Evolutionary conservation across 1,140 invertebrate species (phyloP), one percentile per base, ranked within the genome.

Genomic region (Zaprionus davidi): DNA sequence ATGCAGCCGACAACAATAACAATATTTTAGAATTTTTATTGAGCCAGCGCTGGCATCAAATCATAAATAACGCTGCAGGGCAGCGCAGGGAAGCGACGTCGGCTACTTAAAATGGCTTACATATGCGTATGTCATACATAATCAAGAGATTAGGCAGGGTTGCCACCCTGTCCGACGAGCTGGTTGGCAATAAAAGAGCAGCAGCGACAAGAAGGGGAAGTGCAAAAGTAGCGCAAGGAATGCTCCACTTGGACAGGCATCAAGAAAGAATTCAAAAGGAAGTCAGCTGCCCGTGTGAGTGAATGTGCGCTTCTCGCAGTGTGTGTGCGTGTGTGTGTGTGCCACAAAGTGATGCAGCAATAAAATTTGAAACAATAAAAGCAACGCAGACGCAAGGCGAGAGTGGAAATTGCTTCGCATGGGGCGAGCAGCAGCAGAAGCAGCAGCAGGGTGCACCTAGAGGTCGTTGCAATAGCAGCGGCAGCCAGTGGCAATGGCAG

Each of bases 361-460:
- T 90, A 90, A 90, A 88, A 87, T 87, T 80, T 90, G 73, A 90
- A 90, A 90, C 85, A 90, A 90, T 90, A 90, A 90, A 86, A 63
- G 46, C n/a, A 64, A 46, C 41, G 55, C 36, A 72, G 36, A 34
- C 5, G 34, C 15, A 20, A 34, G 46, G 28, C n/a, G 24, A 26
- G 36, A 81, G 79, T 79, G 85, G 79, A 77, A 85, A 90, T 85
- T 85, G 81, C 81, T 62, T 17, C 41, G 65, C 80, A 74, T 68
- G 66, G 71, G 44, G 69, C 66, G 57, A 51, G 67, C 59, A 51
- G 60, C 62, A 26, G 24, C 24, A 59, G 82, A 73, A 76, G 76
- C 78, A 81, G 60, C 78, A 84, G 74, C 81, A 71, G 83, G 83
- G 81, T 71, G 71, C 70, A 77, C 41, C 26, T 38, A 57, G 22